Percentiles rank a stretch among this genome's conserved stretches.
Evolutionary conservation across 2,113 vertebrate genomes (phyloP).

Genomic region (Symphodus melops): DNA sequence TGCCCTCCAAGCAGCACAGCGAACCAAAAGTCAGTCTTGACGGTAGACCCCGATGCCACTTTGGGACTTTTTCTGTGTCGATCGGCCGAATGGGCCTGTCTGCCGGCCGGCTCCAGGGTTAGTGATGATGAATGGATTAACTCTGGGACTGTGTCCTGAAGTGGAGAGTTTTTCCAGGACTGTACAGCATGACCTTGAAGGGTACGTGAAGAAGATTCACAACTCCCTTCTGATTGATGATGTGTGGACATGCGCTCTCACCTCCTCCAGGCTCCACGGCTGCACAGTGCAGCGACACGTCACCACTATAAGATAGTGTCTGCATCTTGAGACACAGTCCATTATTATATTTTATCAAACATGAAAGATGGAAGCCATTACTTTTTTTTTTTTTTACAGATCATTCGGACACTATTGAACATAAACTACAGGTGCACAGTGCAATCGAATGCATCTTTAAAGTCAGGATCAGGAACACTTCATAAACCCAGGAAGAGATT

Average conservation of each 20-base stretch:
- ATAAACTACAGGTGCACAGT: no score
- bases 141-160: conserved; percentile 30
- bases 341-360: no score
- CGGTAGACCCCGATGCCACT: conserved; percentile 6
- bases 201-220: conserved; percentile 19
- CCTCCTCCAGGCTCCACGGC: conserved; percentile 7
- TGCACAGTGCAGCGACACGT: conserved; percentile 5
- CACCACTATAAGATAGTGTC: background rate
- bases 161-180: conserved; percentile 38
- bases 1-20: conserved; percentile 25
- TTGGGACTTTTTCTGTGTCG: conserved; percentile 3
- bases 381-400: no score
- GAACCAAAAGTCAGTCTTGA: conserved; percentile 12
- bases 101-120: conserved; percentile 37
- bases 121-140: conserved; percentile 64
- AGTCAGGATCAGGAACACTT: no score
- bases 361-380: no score
- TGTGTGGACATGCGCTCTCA: conserved; percentile 45
- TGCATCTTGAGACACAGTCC: no score
- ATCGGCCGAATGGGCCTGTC: conserved; percentile 40
- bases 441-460: no score
- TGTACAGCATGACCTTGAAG: conserved; percentile 58
- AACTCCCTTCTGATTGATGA: conserved; percentile 55
- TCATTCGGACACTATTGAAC: no score
- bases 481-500: no score